Evolutionary conservation across 2,888 invertebrate genomes (phyloP).

Genomic region (Drosophila glabriapex): DNA sequence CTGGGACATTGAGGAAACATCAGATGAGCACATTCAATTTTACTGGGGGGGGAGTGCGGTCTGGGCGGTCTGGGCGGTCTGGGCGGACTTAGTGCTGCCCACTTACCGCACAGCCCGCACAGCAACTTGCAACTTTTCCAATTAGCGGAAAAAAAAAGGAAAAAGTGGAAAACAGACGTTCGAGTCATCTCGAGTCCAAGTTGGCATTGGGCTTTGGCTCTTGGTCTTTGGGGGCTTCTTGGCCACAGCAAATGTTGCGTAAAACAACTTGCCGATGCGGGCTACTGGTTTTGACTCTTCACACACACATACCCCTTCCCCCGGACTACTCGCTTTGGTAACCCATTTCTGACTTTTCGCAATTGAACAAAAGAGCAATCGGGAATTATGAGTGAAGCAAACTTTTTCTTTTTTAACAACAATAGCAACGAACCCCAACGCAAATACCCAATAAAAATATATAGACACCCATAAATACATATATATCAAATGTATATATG

Average conservation of each 20-base stretch:
- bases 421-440: constrained; percentile 50
- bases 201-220: constrained; percentile 50
- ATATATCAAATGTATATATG: constrained; percentile 29
- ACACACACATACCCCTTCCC: neutral
- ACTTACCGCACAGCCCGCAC: constrained; percentile 48
- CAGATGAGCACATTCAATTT: constrained; percentile 28
- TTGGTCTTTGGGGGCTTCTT: constrained; percentile 50
- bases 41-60: neutral
- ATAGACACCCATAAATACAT: constrained; percentile 18
- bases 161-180: constrained; percentile 50
- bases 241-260: constrained; percentile 72
- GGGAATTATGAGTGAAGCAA: constrained; percentile 77
- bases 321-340: neutral
- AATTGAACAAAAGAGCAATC: constrained; percentile 80
- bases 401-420: constrained; percentile 65
- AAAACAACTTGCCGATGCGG: constrained; percentile 73
- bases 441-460: constrained; percentile 40
- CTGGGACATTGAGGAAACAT: constrained; percentile 37
- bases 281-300: constrained; percentile 41
- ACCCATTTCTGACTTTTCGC: constrained; percentile 32
- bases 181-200: constrained; percentile 48
- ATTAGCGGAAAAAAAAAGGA: constrained; percentile 75
- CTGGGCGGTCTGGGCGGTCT: neutral
- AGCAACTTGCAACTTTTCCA: constrained; percentile 81
- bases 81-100: constrained; percentile 7